Conservation (phyloP, 2,888 invertebrate species). For the Polia nebulosa region DNA sequence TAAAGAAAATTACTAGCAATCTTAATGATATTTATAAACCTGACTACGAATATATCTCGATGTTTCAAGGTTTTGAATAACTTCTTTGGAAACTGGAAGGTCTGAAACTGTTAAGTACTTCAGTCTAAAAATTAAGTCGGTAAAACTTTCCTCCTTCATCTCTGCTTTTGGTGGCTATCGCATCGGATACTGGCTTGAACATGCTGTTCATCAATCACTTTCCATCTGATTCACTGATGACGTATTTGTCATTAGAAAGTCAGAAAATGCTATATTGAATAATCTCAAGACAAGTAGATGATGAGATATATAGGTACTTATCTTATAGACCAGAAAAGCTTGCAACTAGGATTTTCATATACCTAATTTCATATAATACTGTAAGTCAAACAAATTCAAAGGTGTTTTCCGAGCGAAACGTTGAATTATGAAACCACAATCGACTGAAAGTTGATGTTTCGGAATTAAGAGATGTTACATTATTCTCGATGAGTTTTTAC, state of each 20-base stretch:
- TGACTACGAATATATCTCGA: not conserved
- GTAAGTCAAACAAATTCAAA: no score
- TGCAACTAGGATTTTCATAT: not conserved
- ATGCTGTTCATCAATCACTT: not conserved
- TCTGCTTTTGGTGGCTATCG: not conserved
- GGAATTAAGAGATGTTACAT: conserved; percentile 45
- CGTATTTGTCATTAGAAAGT: not conserved
- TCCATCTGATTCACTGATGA: not conserved
- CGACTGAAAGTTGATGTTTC: conserved; percentile 35
- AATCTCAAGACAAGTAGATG: no score
- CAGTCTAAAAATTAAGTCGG: no score
- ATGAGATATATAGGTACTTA: no score
- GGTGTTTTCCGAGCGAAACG: conserved; percentile 26
- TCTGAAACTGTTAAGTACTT: no score
- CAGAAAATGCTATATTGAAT: not conserved
- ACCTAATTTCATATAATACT: no score
- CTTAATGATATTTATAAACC: not conserved
- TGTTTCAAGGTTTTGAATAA: not conserved
- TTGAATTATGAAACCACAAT: conserved; percentile 43
- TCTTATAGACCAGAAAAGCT: no score
- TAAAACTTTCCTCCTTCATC: not conserved
- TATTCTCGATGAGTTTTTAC: conserved; percentile 12
- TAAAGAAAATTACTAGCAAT: not conserved
- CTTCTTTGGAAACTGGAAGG: no score
- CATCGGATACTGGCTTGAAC: not conserved